phyloP scores from a whole-genome alignment of 1,140 invertebrate genomes.

The Frieseomelitta varia region DNA sequence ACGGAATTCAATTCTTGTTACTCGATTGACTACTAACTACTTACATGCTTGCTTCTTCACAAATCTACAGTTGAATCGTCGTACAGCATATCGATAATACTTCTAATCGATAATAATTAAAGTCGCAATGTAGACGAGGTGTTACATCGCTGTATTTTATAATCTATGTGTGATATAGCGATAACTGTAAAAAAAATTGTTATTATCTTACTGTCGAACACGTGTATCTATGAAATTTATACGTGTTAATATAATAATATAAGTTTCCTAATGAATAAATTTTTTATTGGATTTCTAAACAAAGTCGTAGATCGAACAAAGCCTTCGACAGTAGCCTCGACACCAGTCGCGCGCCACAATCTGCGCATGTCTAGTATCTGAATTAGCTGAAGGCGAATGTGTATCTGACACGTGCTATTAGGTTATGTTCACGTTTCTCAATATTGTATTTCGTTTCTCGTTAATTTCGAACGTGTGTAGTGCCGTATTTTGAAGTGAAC shows the following conservation, averaged over 20 bases:
- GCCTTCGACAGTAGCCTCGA: not conserved
- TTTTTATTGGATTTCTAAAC: not conserved
- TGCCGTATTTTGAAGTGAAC: not conserved
- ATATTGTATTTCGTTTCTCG: not conserved
- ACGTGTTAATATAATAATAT: no score
- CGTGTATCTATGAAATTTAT: not conserved
- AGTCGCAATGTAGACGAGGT: not conserved
- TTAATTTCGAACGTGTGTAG: not conserved
- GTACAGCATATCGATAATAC: not conserved
- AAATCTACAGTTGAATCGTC: slow-evolving; percentile 1
- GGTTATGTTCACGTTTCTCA: not conserved
- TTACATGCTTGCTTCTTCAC: not conserved
- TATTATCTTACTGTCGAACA: not conserved
- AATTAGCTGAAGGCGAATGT: not conserved
- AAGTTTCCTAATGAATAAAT: not conserved
- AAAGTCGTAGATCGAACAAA: not conserved
- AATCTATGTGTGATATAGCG: not conserved
- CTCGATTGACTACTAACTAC: not conserved
- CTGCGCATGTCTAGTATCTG: slow-evolving; percentile 9
- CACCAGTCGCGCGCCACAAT: not conserved
- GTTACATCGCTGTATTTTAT: not conserved
- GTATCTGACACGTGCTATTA: slow-evolving; percentile 23
- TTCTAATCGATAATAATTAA: slow-evolving; percentile 4
- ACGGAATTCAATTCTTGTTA: not conserved
- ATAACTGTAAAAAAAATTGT: no score